Percentiles rank a stretch among this genome's conserved stretches.
Conservation (phyloP, 2,113 vertebrate species). For the Chauna torquata region DNA sequence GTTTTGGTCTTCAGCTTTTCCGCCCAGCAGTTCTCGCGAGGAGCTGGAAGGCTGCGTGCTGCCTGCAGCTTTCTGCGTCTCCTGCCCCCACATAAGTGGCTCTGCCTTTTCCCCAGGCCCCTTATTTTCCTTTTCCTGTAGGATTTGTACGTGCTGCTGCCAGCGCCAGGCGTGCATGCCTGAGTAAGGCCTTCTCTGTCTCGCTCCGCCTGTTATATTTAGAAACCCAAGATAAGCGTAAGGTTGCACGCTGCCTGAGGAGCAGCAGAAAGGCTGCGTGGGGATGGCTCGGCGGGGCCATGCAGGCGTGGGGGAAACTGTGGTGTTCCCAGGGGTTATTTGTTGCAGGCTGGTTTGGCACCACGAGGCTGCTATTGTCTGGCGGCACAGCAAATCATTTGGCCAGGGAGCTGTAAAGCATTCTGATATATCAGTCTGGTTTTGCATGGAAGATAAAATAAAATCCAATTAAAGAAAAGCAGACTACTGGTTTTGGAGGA, state of each 20-base stretch:
- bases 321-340: background rate
- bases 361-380: background rate
- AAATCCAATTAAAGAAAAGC: background rate
- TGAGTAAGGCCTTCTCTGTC: background rate
- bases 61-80: background rate
- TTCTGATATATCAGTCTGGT: background rate
- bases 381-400: background rate
- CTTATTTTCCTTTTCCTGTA: background rate
- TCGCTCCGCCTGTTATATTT: constrained; percentile 37
- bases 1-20: background rate
- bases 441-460: background rate
- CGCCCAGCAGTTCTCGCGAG: accelerated
- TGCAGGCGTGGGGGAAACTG: background rate
- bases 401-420: background rate
- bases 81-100: accelerated
- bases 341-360: background rate
- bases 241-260: background rate
- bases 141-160: background rate
- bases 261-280: background rate
- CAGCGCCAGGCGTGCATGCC: background rate
- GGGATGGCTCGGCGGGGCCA: background rate
- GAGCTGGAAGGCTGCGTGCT: background rate
- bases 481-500: background rate
- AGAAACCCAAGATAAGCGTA: constrained; percentile 25
- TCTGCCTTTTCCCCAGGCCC: background rate